Percentiles rank a stretch among this genome's conserved stretches.
phyloP scores from a whole-genome alignment of 2,797 vertebrate species.

The Urosaurus nigricauda region DNA sequence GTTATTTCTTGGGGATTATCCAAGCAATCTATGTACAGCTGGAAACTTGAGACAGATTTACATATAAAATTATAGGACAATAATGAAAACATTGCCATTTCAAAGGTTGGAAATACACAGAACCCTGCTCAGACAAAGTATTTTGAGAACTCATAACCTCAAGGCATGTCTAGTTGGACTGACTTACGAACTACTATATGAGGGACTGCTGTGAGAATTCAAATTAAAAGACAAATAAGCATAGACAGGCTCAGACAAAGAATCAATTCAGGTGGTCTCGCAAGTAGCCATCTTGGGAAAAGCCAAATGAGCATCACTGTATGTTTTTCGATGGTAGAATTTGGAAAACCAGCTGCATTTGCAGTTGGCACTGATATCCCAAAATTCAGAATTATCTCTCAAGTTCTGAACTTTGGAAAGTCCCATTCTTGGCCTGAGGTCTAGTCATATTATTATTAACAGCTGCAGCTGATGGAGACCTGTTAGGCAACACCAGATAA shows the following conservation, averaged over 20 bases:
- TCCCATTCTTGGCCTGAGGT: neutral
- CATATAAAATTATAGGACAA: neutral
- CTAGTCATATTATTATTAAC: neutral
- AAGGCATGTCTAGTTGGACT: neutral
- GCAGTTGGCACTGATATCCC: neutral
- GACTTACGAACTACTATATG: neutral
- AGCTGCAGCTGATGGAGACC: neutral
- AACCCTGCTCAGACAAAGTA: neutral
- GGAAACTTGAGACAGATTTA: neutral
- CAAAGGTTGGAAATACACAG: neutral
- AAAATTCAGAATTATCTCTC: neutral
- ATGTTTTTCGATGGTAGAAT: neutral
- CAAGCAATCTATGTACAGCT: neutral
- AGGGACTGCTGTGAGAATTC: neutral
- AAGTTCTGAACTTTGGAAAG: neutral
- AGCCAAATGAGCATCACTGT: neutral
- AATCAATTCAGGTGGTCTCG: neutral
- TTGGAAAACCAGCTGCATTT: neutral
- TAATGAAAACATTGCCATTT: neutral
- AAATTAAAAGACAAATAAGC: neutral
- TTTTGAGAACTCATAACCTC: neutral
- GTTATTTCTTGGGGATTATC: neutral
- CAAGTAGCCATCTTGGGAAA: neutral
- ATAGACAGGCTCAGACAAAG: neutral
- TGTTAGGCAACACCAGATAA: neutral